phyloP scores from a whole-genome alignment of 2,797 vertebrate species.

The Schizopygopsis pylzovi region DNA sequence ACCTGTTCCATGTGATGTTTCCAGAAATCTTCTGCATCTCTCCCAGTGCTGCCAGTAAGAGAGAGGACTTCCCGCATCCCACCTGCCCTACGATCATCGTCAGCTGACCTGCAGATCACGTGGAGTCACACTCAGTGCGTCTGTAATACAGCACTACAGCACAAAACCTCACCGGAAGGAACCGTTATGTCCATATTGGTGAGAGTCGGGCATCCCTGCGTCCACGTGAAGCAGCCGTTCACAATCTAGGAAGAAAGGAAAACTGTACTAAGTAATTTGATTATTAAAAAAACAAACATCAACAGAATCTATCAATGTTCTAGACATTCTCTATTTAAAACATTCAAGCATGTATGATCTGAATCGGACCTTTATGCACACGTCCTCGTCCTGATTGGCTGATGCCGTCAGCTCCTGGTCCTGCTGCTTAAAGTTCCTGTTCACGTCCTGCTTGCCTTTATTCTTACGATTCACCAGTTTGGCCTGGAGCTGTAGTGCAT shows the following conservation, averaged over 20 bases:
- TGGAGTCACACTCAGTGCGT: background rate
- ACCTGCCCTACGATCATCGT: slow-evolving; percentile 99
- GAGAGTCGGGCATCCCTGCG: slow-evolving; percentile 88
- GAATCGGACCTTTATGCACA: slow-evolving; percentile 88
- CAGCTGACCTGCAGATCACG: slow-evolving; percentile 81
- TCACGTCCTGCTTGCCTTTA: slow-evolving; percentile 88
- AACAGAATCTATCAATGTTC: background rate
- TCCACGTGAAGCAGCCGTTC: slow-evolving; percentile 96
- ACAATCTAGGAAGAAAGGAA: slow-evolving; percentile 76
- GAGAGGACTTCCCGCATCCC: slow-evolving; percentile 96
- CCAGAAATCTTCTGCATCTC: slow-evolving; percentile 98
- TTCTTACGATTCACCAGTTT: slow-evolving; percentile 96
- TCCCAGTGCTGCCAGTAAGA: slow-evolving; percentile 92
- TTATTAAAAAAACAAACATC: background rate
- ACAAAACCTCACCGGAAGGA: slow-evolving; percentile 85
- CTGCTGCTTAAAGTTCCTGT: slow-evolving; percentile 79
- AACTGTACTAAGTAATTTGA: background rate
- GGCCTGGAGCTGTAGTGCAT: slow-evolving; percentile 77
- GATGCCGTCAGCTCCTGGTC: slow-evolving; percentile 58
- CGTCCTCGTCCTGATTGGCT: slow-evolving; percentile 78
- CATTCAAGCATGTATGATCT: background rate
- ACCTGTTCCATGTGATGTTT: slow-evolving; percentile 92
- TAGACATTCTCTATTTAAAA: background rate
- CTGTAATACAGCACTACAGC: background rate
- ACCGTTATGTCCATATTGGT: slow-evolving; percentile 91